Evolutionary conservation across 2,888 invertebrate species (phyloP).

Genomic region (Baccha elongata): DNA sequence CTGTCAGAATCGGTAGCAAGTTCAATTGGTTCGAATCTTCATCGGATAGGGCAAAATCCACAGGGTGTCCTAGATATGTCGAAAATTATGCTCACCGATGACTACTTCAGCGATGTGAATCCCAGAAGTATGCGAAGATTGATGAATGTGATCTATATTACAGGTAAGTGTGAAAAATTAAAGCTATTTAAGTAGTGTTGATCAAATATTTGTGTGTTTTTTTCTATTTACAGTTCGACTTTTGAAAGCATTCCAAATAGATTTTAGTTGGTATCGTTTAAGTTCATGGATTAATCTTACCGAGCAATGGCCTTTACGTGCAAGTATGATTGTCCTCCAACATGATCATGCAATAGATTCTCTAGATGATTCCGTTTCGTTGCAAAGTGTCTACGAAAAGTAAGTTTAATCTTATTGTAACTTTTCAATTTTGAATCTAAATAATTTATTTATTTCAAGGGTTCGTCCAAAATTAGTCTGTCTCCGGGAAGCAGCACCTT

Average conservation of each 20-base stretch:
- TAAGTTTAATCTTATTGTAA: no score
- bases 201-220: not conserved
- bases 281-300: constrained; percentile 99
- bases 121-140: constrained; percentile 97
- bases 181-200: not conserved
- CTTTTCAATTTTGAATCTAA: no score
- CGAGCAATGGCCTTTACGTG: constrained; percentile 99
- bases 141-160: constrained; percentile 98
- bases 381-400: constrained; percentile 97
- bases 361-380: constrained; percentile 92
- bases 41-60: constrained; percentile 89
- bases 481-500: constrained; percentile 93
- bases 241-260: constrained; percentile 98
- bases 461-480: constrained; percentile 91
- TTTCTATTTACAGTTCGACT: constrained; percentile 89
- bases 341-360: constrained; percentile 94
- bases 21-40: constrained; percentile 94
- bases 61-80: constrained; percentile 83
- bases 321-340: constrained; percentile 98
- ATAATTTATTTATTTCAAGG: constrained; percentile 83
- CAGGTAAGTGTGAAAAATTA: constrained; percentile 88
- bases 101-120: constrained; percentile 99
- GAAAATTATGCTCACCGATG: constrained; percentile 96
- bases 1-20: constrained; percentile 95
- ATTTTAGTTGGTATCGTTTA: constrained; percentile 99